Conservation (phyloP, 2,113 vertebrate genomes). For the Albula goreensis region DNA sequence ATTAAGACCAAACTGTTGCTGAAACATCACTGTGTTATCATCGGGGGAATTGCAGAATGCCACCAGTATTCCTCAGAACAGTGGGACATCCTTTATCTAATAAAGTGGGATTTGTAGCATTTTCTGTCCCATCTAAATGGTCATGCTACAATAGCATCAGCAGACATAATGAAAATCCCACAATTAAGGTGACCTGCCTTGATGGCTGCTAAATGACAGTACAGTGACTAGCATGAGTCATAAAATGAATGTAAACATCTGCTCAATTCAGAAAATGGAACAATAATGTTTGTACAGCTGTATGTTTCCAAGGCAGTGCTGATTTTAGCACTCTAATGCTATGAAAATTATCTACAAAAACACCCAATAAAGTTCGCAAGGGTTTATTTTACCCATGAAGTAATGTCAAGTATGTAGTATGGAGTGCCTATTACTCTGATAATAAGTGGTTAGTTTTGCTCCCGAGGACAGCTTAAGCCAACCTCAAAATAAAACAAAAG, state of each 20-base stretch:
- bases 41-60: background rate
- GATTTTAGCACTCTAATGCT: background rate
- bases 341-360: too few species aligned
- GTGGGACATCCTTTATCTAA: conserved; percentile 1
- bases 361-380: too few species aligned
- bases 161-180: conserved; percentile 46
- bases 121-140: conserved; percentile 39
- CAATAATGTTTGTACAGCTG: background rate
- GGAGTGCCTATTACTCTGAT: background rate
- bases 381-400: too few species aligned
- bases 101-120: conserved; percentile 43
- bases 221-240: conserved; percentile 38
- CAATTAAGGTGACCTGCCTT: conserved; percentile 54
- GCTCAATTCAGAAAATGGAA: conserved; percentile 42
- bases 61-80: background rate
- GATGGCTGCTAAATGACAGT: conserved; percentile 46
- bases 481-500: background rate
- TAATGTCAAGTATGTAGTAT: background rate
- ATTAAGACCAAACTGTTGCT: background rate
- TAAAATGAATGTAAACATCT: conserved; percentile 42
- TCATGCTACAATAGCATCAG: conserved; percentile 42
- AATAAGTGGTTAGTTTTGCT: background rate
- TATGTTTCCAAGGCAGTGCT: background rate
- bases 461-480: background rate
- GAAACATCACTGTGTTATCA: background rate